Percentiles rank a stretch among this genome's conserved stretches.
phyloP scores from a whole-genome alignment of 2,888 invertebrate species.

The Drosophila mercatorum region DNA sequence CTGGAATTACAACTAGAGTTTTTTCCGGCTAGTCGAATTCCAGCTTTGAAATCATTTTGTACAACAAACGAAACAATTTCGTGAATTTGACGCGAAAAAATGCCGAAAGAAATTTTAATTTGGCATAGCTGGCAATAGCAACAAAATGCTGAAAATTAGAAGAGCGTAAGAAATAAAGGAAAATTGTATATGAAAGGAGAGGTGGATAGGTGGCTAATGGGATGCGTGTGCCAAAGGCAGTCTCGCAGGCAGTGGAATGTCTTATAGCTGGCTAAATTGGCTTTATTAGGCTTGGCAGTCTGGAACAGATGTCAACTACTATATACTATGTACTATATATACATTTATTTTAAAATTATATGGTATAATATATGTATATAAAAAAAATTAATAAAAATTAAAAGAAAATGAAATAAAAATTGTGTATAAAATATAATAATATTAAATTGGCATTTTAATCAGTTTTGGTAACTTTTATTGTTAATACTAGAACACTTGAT shows the following conservation, averaged over 20 bases:
- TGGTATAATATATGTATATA: too few relatives aligned
- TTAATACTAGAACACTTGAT: too few relatives aligned
- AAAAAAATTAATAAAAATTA: too few relatives aligned
- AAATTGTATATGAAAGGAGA: background rate
- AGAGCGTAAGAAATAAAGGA: background rate
- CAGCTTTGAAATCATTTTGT: conserved; percentile 21
- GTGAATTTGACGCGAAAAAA: conserved; percentile 3
- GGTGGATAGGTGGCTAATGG: background rate
- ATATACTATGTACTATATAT: too few relatives aligned
- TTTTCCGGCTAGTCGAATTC: conserved; percentile 15
- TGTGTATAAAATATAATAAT: too few relatives aligned
- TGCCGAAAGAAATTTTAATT: conserved; percentile 7
- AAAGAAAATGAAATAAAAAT: too few relatives aligned
- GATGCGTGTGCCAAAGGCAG: background rate
- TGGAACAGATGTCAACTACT: too few relatives aligned
- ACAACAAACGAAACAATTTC: conserved; percentile 1
- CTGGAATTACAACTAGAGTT: conserved; percentile 7
- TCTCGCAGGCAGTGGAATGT: too few relatives aligned
- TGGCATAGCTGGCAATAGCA: background rate
- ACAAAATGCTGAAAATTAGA: background rate
- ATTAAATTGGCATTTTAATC: too few relatives aligned
- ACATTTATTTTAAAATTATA: too few relatives aligned
- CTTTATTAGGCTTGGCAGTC: background rate
- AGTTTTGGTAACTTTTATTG: too few relatives aligned
- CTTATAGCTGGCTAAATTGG: background rate